Evolutionary conservation across 2,113 vertebrate genomes (phyloP).

Genomic region (Montifringilla adamsi): DNA sequence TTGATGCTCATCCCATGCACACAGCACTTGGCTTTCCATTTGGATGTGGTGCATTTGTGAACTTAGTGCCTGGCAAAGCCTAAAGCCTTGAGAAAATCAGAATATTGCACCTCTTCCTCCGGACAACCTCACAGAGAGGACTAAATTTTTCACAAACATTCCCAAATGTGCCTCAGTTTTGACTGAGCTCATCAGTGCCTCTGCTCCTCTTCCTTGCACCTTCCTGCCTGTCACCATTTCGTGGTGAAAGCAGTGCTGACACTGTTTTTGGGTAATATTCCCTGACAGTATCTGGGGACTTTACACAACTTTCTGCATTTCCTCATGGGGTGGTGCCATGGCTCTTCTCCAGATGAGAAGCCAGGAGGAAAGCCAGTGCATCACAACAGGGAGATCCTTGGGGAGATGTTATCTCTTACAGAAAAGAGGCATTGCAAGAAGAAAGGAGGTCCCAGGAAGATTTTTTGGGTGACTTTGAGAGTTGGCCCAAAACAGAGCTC

Average conservation of each 20-base stretch:
- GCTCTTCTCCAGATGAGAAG: not conserved
- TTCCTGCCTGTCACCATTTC: not conserved
- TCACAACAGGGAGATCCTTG: fast-evolving
- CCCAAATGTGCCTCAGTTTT: not conserved
- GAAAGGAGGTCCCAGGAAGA: not conserved
- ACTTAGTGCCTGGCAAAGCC: not conserved
- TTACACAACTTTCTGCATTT: fast-evolving
- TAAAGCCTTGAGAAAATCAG: not conserved
- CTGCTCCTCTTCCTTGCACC: not conserved
- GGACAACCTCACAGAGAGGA: fast-evolving
- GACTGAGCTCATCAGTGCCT: not conserved
- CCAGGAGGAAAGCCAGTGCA: fast-evolving
- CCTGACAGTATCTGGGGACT: not conserved
- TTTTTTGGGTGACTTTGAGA: not conserved
- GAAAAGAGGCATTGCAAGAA: not conserved
- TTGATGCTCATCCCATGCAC: fast-evolving
- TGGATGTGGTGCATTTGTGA: not conserved
- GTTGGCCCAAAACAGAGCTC: not conserved
- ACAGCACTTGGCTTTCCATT: not conserved
- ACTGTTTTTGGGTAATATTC: fast-evolving
- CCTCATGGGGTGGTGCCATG: fast-evolving
- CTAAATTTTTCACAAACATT: not conserved
- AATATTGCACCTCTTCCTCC: not conserved
- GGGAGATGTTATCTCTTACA: not conserved
- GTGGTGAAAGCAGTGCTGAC: fast-evolving